Evolutionary conservation across 2,113 vertebrate species (phyloP).

Genomic region (Xiphorhynchus elegans): DNA sequence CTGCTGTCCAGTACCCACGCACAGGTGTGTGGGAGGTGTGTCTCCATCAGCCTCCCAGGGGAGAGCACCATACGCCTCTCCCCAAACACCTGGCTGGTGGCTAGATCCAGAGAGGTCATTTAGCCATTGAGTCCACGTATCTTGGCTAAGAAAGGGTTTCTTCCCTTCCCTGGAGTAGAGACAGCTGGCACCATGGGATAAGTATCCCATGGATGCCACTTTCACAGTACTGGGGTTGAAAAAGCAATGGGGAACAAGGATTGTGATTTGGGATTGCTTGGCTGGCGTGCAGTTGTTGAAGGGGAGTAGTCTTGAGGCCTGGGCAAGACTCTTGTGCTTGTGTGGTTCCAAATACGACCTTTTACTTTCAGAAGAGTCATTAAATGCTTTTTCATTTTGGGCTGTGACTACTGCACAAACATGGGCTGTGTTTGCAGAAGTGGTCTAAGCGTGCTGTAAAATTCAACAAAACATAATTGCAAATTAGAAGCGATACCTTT

Average conservation of each 20-base stretch:
- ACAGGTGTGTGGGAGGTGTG: neutral
- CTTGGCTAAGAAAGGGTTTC: neutral
- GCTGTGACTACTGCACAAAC: neutral
- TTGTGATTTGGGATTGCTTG: neutral
- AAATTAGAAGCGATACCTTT: neutral
- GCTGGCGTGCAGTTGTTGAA: neutral
- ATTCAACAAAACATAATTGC: accelerated
- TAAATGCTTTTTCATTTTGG: neutral
- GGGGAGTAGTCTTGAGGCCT: neutral
- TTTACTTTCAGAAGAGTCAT: neutral
- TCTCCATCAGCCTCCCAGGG: accelerated
- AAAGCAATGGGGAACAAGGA: accelerated
- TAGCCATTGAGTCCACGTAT: accelerated
- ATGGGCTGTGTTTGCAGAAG: accelerated
- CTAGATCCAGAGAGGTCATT: neutral
- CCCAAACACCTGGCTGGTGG: neutral
- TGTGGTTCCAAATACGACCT: neutral
- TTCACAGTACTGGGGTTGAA: accelerated
- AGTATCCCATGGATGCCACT: neutral
- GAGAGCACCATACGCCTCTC: accelerated
- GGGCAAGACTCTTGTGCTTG: accelerated
- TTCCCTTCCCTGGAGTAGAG: neutral
- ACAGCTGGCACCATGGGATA: neutral
- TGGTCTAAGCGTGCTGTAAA: neutral
- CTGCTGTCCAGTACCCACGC: accelerated